Percentiles rank a stretch among this genome's conserved stretches.
phyloP scores from a whole-genome alignment of 2,888 invertebrate species.

The Norana najaformis region DNA sequence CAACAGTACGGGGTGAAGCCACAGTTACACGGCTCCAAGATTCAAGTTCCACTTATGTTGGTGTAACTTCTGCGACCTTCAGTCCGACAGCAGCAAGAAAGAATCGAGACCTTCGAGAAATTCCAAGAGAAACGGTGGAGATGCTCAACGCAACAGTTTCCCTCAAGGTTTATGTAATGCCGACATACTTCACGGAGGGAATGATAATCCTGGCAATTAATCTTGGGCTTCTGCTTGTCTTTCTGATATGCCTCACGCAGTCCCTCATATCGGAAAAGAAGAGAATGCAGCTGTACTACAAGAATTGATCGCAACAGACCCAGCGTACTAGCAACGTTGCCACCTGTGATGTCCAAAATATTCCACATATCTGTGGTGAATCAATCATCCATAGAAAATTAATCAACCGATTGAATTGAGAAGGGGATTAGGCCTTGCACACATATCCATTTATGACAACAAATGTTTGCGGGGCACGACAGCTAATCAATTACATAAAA shows the following conservation, averaged over 20 bases:
- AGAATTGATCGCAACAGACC: too few relatives aligned
- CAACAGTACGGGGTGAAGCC: neutral
- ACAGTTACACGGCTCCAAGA: neutral
- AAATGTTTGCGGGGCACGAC: neutral
- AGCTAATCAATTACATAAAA: too few relatives aligned
- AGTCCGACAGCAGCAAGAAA: neutral
- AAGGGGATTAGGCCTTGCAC: neutral
- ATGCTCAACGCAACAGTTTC: slow-evolving; percentile 21
- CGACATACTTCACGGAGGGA: slow-evolving; percentile 48
- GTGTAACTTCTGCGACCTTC: neutral
- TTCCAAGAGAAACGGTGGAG: neutral
- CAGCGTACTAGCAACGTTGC: neutral
- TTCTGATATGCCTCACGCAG: slow-evolving; percentile 44
- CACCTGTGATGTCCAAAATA: neutral
- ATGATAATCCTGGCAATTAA: slow-evolving; percentile 51
- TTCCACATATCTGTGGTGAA: neutral
- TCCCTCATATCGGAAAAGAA: slow-evolving; percentile 27
- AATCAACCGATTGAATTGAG: neutral
- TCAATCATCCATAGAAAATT: neutral
- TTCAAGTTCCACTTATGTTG: neutral
- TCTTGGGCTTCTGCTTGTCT: slow-evolving; percentile 46
- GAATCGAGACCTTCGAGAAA: neutral
- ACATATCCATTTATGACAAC: neutral
- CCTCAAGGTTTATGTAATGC: slow-evolving; percentile 49
- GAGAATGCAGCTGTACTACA: slow-evolving; percentile 10